A percentile compares a stretch with the other conserved stretches of the same genome.
These are phyloP conservation scores for Sceloporus undulatus DNA, from an alignment of 2,113 vertebrate genomes.

Conservation along the genomic window DNA sequence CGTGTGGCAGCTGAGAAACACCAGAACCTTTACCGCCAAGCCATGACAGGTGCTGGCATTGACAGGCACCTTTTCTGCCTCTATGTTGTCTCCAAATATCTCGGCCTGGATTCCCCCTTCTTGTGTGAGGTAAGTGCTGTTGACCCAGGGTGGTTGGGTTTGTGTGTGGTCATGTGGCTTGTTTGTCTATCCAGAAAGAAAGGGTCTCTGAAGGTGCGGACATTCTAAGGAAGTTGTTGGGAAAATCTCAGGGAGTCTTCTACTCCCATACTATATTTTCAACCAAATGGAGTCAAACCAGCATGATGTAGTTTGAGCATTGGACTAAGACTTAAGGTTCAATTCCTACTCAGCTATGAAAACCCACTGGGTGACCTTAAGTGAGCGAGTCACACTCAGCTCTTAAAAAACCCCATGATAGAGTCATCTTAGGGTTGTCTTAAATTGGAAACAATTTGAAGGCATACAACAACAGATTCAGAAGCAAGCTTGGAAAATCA, in stretches of 20 bases:
- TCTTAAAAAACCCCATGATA: no score
- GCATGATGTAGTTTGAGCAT: no score
- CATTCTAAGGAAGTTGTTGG: background rate
- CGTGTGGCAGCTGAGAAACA: slow-evolving; percentile 87
- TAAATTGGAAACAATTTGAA: no score
- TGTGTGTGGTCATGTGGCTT: background rate
- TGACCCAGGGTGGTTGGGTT: background rate
- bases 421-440: no score
- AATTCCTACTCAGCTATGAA: no score
- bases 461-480: no score
- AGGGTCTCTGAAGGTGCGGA: background rate
- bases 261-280: background rate
- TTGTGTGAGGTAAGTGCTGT: slow-evolving; percentile 82
- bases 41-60: slow-evolving; percentile 93
- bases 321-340: no score
- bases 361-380: no score
- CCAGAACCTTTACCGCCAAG: slow-evolving; percentile 92
- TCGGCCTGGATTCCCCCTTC: slow-evolving; percentile 88
- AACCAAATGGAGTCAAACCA: background rate
- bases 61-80: slow-evolving; percentile 97
- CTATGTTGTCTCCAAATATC: slow-evolving; percentile 91
- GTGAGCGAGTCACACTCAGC: no score
- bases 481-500: no score
- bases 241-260: background rate
- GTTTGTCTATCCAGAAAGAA: background rate